A percentile compares a stretch with the other conserved stretches of the same genome.
These are phyloP conservation scores for Lepidurus apus DNA, from an alignment of 1,140 invertebrate genomes.

Conservation along the genomic window DNA sequence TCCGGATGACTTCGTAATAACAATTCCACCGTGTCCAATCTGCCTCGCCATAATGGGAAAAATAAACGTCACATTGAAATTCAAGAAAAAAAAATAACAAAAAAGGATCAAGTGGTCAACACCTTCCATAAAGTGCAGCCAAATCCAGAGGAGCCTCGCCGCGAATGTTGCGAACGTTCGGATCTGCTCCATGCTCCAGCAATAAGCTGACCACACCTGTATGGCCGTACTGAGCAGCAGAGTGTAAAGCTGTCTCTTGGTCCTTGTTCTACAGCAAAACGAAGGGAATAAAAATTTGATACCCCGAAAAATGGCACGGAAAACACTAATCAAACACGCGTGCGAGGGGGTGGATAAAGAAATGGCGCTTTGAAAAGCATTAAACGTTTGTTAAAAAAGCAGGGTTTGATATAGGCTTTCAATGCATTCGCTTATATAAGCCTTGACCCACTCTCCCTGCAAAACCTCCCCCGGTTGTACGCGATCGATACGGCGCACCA, in stretches of 20 bases:
- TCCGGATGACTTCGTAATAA: conserved; percentile 73
- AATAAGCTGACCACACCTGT: conserved; percentile 79
- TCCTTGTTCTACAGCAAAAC: conserved; percentile 70
- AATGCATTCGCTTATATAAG: background rate
- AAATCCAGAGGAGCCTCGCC: conserved; percentile 90
- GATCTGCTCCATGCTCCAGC: conserved; percentile 79
- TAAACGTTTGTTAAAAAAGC: too few relatives aligned
- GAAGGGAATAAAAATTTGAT: too few relatives aligned
- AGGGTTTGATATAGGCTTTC: too few relatives aligned
- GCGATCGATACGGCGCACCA: background rate
- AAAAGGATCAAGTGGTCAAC: conserved; percentile 38
- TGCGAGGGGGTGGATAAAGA: too few relatives aligned
- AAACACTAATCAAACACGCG: too few relatives aligned
- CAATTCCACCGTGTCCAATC: conserved; percentile 80
- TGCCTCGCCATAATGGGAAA: conserved; percentile 44
- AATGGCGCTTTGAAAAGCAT: too few relatives aligned
- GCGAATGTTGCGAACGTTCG: conserved; percentile 76
- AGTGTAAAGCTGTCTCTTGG: conserved; percentile 88
- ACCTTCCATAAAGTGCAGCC: conserved; percentile 86
- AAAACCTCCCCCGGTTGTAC: background rate
- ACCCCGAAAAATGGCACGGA: too few relatives aligned
- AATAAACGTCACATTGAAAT: conserved; percentile 22
- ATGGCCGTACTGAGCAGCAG: conserved; percentile 91
- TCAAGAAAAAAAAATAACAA: conserved; percentile 16
- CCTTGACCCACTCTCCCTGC: background rate